phyloP scores from a whole-genome alignment of 2,797 vertebrate genomes.

The Vireo griseus region DNA sequence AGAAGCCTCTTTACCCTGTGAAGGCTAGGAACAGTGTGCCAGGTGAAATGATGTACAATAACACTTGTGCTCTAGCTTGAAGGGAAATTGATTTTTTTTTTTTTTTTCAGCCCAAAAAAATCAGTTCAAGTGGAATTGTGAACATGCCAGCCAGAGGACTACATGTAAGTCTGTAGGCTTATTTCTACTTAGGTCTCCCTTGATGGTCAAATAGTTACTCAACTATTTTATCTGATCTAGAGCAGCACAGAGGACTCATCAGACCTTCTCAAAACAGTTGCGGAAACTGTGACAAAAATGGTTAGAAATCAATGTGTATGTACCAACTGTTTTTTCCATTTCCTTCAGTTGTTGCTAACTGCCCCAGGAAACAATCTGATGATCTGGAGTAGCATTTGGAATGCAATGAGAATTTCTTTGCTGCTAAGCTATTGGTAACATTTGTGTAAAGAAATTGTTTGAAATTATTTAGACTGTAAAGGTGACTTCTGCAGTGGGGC shows the following conservation, averaged over 20 bases:
- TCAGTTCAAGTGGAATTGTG: not conserved
- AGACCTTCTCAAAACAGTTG: not conserved
- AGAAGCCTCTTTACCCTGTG: not conserved
- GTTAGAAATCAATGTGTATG: not conserved
- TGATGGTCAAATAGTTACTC: not conserved
- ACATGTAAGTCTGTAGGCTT: not conserved
- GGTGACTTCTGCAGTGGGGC: not conserved
- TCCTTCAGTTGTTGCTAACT: not conserved
- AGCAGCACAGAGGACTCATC: not conserved
- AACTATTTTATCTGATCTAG: not conserved
- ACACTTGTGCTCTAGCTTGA: not conserved
- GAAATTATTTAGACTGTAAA: not conserved
- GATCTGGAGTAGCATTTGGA: not conserved
- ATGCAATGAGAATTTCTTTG: not conserved
- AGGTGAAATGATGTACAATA: not conserved
- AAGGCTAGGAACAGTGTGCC: not conserved
- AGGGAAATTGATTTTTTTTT: not conserved
- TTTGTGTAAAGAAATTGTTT: not conserved
- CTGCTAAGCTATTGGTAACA: not conserved
- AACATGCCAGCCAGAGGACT: not conserved
- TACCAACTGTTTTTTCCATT: not conserved
- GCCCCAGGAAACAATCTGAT: not conserved
- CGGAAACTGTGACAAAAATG: not conserved
- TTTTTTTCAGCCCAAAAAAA: not conserved
- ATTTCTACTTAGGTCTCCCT: not conserved